Evolutionary conservation across 2,113 vertebrate genomes (phyloP).

Genomic region (Laterallus jamaicensis): DNA sequence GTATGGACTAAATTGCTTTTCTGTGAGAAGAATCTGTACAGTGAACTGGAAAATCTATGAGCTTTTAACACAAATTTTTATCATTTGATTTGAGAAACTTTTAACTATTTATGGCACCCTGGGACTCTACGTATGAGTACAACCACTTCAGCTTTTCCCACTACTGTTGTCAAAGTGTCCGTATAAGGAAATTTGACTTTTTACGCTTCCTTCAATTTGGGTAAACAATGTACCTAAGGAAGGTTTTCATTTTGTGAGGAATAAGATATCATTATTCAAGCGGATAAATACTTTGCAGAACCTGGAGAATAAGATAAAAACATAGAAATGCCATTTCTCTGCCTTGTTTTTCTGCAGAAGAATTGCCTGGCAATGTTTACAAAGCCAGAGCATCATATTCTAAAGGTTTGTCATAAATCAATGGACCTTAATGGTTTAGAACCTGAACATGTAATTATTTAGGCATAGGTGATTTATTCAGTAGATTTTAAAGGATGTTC

Average conservation of each 20-base stretch:
- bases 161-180: neutral
- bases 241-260: neutral
- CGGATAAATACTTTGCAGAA: neutral
- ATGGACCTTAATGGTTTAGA: conserved; percentile 1
- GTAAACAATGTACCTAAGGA: neutral
- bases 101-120: neutral
- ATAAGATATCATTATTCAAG: neutral
- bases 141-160: neutral
- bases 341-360: neutral
- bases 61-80: neutral
- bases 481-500: neutral
- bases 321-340: neutral
- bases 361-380: neutral
- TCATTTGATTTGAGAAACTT: neutral
- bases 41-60: neutral
- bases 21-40: neutral
- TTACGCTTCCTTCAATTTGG: neutral
- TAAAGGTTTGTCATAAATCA: conserved; percentile 31
- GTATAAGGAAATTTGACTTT: neutral
- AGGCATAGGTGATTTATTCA: neutral
- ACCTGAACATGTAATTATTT: conserved; percentile 14
- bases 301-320: neutral
- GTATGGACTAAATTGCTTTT: neutral
- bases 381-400: neutral
- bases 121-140: accelerated